These are phyloP conservation scores for Zosterops hypoxanthus DNA, from an alignment of 2,113 vertebrate species.

Conservation along the genomic window DNA sequence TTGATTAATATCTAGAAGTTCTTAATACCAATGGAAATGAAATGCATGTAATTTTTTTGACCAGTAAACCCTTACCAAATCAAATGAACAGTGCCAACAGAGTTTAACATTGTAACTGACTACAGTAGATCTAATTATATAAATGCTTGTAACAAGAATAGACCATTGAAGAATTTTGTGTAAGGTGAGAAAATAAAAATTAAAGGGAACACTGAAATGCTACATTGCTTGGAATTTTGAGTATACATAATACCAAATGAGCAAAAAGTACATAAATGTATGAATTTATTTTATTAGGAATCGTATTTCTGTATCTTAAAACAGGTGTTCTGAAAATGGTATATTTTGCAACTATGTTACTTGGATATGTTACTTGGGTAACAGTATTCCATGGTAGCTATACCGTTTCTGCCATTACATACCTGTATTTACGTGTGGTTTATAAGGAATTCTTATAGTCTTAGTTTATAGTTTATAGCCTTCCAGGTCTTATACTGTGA, in stretches of 20 bases:
- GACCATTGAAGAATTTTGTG: neutral
- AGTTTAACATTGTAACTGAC: neutral
- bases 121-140: neutral
- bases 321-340: neutral
- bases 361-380: neutral
- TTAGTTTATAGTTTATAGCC: neutral
- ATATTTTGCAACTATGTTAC: neutral
- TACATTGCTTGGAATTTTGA: neutral
- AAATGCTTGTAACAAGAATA: neutral
- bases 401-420: neutral
- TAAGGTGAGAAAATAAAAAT: neutral
- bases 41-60: neutral
- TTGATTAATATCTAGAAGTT: neutral
- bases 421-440: accelerated
- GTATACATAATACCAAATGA: neutral
- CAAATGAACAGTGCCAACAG: neutral
- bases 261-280: neutral
- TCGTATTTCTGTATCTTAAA: neutral
- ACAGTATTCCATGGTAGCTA: neutral
- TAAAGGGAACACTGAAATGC: neutral
- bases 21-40: neutral
- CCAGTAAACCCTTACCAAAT: neutral
- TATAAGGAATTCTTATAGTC: neutral
- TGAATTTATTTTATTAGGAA: neutral
- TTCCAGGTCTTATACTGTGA: neutral